These are phyloP conservation scores for Chaetodon trifasciatus DNA, from an alignment of 2,797 vertebrate genomes.

Conservation along the genomic window DNA sequence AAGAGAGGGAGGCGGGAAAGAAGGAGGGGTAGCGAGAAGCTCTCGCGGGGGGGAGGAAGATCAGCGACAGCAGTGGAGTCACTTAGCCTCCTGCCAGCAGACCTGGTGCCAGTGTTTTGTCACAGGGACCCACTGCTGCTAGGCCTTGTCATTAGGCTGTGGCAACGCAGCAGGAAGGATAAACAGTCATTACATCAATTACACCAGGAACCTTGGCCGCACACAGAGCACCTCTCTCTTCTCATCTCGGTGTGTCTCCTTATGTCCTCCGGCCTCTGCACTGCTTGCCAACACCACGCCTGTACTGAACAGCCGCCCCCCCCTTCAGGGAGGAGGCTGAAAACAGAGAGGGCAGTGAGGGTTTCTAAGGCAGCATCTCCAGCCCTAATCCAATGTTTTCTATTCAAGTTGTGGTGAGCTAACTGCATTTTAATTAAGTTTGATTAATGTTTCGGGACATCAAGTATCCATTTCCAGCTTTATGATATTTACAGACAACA, in stretches of 20 bases:
- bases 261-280: constrained; percentile 67
- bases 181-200: constrained; percentile 92
- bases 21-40: constrained; percentile 41
- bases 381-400: constrained; percentile 27
- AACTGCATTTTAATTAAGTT: constrained; percentile 41
- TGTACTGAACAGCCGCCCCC: constrained; percentile 16
- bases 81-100: constrained; percentile 89
- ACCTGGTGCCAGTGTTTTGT: constrained; percentile 88
- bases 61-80: constrained; percentile 83
- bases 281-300: constrained; percentile 53
- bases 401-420: constrained; percentile 13
- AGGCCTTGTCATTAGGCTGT: constrained; percentile 88
- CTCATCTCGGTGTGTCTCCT: constrained; percentile 57
- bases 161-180: constrained; percentile 87
- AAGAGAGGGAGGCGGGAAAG: constrained; percentile 67
- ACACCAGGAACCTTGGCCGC: constrained; percentile 83
- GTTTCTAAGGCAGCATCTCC: constrained; percentile 19
- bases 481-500: constrained; percentile 14
- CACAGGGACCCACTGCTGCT: constrained; percentile 88
- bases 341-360: constrained; percentile 23
- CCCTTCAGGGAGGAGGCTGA: constrained; percentile 42
- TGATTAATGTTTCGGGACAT: constrained; percentile 42
- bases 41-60: constrained; percentile 62
- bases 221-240: constrained; percentile 78
- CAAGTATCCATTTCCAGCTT: constrained; percentile 16